Conservation (phyloP, 2,888 invertebrate genomes). For the Brenthis daphne region DNA sequence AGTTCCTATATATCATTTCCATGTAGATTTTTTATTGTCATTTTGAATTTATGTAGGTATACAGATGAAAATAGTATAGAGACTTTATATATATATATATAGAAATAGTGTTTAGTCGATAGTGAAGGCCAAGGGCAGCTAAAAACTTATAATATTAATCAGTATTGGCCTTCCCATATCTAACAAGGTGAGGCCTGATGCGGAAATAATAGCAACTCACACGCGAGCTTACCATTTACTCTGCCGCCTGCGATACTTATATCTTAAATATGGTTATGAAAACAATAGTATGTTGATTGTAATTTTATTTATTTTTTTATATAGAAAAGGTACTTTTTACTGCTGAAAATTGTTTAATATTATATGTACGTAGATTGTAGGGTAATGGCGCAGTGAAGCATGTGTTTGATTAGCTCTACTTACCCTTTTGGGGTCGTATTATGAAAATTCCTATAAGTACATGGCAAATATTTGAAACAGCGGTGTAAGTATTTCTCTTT, state of each 20-base stretch:
- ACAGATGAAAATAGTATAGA: background rate
- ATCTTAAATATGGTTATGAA: background rate
- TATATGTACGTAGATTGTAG: no score
- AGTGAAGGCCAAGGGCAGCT: slow-evolving; percentile 47
- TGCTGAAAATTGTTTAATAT: no score
- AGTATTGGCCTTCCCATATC: slow-evolving; percentile 60
- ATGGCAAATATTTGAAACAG: no score
- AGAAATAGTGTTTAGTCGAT: slow-evolving; percentile 20
- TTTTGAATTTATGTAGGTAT: background rate
- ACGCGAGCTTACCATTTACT: slow-evolving; percentile 62
- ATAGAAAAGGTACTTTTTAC: no score
- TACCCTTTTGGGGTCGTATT: background rate
- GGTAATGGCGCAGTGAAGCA: background rate
- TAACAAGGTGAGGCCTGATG: slow-evolving; percentile 62
- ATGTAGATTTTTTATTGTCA: background rate
- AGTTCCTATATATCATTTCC: no score
- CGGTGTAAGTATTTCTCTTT: no score
- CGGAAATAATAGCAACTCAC: slow-evolving; percentile 62
- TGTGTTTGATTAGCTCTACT: background rate
- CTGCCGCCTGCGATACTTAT: background rate
- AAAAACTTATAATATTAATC: slow-evolving; percentile 55
- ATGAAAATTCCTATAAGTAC: no score
- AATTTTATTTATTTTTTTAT: no score
- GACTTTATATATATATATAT: background rate
- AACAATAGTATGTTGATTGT: no score